Evolutionary conservation across 35 echinoderm and acorn worm species (phyloP).

Genomic region (Apostichopus parvimensis): DNA sequence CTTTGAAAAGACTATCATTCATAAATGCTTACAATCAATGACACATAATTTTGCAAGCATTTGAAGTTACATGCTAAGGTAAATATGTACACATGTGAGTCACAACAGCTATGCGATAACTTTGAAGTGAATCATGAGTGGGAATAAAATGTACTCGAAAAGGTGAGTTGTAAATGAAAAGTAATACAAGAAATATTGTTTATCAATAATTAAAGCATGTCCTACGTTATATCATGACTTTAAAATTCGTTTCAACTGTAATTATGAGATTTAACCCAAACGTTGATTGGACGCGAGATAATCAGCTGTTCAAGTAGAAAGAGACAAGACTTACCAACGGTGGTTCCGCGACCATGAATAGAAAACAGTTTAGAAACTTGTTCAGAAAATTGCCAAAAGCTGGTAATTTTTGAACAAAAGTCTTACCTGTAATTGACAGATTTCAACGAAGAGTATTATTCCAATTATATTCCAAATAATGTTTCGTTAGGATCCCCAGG

Average conservation of each 20-base stretch:
- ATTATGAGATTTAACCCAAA: constrained; percentile 25
- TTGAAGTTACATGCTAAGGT: neutral
- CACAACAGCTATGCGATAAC: neutral
- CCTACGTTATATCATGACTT: neutral
- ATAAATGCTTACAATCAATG: too few species aligned
- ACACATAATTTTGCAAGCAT: too few species aligned
- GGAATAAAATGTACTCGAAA: constrained; percentile 9
- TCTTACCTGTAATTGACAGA: constrained; percentile 44
- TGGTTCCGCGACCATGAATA: constrained; percentile 1
- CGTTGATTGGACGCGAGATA: constrained; percentile 40
- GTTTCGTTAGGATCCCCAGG: constrained; percentile 69
- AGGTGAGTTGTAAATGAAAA: neutral
- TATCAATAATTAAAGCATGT: neutral
- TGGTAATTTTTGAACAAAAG: neutral
- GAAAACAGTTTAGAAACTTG: constrained; percentile 37
- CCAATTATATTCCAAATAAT: constrained; percentile 60
- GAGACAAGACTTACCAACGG: neutral
- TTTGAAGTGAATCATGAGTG: constrained; percentile 6
- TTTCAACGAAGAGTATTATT: constrained; percentile 48
- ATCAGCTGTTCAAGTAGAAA: constrained; percentile 41
- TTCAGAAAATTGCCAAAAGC: neutral
- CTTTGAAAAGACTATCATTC: too few species aligned
- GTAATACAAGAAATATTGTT: neutral
- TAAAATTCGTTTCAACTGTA: neutral
- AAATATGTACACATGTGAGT: constrained; percentile 8